Base-by-base conservation (phyloP, 2,797 vertebrate genomes). In the Brachyrhaphis roseni region DNA sequence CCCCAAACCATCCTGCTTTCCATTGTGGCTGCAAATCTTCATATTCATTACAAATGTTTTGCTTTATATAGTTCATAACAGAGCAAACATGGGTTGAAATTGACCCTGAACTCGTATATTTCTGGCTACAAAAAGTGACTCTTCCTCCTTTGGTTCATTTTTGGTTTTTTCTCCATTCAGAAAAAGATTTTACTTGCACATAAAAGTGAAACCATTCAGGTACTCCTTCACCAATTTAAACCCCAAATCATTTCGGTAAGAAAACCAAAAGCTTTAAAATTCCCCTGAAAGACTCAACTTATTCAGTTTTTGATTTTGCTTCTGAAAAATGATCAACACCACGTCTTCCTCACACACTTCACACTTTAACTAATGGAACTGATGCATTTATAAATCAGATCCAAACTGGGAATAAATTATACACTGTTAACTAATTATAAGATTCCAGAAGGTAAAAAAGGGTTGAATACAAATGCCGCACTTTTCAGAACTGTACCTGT, bases 231-330 rank as follows among this genome's bases (percentile, higher is more conserved):
- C 5, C 26, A 70, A 34, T 46, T 46, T 20, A 53, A 73, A 80
- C 11, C 53, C n/a, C 2, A 46, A 72, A 76, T 39, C 43, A 5
- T 59, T 47, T 16, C 16, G 12, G n/a, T 47, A 16, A 59, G 72
- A 31, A 12, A 75, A 80, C 47, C 47, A 72, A 49, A 12, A 43
- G 20, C 49, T 70, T 57, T n/a, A 34, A 55, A 55, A 47, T 31
- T 36, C 36, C 8, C 15, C 15, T 74, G 18, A 77, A 45, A 77
- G 76, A 26, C 4, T 23, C 4, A 68, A 11, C 13, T 34, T 34
- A 34, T 10, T 39, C 28, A 80, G 45, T 64, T 47, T 47, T 59
- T 34, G 45, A 53, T 72, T 72, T 55, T 76, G 45, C 41, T 80
- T 26, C 64, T 23, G 31, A 4, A 66, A 80, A 39, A 46, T 53